Percentiles rank a stretch among this genome's conserved stretches.
Conservation (phyloP, 2,888 invertebrate genomes). For the Ptychoptera contaminata region DNA sequence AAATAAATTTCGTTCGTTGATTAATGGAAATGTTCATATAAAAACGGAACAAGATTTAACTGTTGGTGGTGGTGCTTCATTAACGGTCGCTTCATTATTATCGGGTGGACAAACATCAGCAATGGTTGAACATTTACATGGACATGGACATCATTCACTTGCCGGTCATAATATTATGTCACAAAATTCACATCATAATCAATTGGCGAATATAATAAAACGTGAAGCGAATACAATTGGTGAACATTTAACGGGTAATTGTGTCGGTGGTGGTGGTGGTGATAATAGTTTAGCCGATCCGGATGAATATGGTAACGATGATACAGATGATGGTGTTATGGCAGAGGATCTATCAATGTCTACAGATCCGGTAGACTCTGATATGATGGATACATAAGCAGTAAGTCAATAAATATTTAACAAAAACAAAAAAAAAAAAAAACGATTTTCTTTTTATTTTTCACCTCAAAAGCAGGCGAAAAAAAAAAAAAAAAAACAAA, state of each 20-base stretch:
- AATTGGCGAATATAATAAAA: slow-evolving; percentile 1
- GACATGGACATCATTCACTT: no score
- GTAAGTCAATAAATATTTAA: no score
- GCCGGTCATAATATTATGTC: not conserved
- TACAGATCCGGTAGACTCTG: slow-evolving; percentile 3
- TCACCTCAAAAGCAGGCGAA: no score
- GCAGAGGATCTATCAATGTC: slow-evolving; percentile 5
- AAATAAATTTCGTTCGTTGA: not conserved
- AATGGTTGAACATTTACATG: no score
- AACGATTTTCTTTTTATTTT: no score
- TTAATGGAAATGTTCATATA: not conserved
- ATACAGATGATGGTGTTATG: not conserved
- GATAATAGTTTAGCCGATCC: not conserved
- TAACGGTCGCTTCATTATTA: not conserved
- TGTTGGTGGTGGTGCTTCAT: not conserved
- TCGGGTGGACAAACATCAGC: no score
- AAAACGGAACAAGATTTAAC: slow-evolving; percentile 1
- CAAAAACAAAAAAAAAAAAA: no score
- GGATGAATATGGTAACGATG: not conserved
- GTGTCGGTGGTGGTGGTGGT: not conserved
- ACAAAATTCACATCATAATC: not conserved
- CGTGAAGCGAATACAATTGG: not conserved
- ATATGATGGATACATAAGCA: not conserved
- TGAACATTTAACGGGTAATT: not conserved
- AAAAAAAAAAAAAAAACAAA: no score